phyloP scores from a whole-genome alignment of 2,113 vertebrate genomes.

The Zosterops pallidus region DNA sequence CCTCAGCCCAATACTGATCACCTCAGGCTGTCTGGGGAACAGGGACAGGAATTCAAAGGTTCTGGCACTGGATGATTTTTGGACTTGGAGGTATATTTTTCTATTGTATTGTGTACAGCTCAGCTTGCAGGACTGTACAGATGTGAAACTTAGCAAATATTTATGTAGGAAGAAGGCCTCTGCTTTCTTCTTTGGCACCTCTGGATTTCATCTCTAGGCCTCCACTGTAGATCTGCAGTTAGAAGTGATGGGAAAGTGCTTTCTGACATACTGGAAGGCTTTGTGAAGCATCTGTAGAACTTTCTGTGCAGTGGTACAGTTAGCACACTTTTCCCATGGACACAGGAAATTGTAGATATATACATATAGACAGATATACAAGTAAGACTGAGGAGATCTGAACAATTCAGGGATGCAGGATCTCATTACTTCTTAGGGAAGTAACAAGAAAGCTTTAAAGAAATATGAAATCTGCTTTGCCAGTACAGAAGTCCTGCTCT shows the following conservation, averaged over 20 bases:
- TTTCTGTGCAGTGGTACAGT: background rate
- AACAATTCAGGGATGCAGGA: background rate
- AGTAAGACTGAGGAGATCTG: background rate
- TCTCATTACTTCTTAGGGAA: background rate
- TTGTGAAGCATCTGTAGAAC: background rate
- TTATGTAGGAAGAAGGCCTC: background rate
- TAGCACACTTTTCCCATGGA: background rate
- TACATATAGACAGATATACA: background rate
- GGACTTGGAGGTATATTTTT: background rate
- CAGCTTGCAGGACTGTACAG: background rate
- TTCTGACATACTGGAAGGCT: background rate
- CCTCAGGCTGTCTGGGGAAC: background rate
- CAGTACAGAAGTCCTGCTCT: background rate
- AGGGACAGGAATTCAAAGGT: background rate
- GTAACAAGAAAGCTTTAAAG: background rate
- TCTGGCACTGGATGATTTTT: background rate
- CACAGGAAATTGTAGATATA: background rate
- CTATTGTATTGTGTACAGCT: background rate
- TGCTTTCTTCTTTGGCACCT: background rate
- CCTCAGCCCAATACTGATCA: background rate
- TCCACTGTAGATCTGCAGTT: background rate
- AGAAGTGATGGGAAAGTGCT: background rate
- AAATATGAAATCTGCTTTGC: background rate
- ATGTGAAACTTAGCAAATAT: background rate
- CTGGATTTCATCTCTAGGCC: background rate